Percentiles rank a stretch among this genome's conserved stretches.
These are phyloP conservation scores for Bos indicus DNA, from an alignment of 2,113 vertebrate genomes.

Conservation along the genomic window DNA sequence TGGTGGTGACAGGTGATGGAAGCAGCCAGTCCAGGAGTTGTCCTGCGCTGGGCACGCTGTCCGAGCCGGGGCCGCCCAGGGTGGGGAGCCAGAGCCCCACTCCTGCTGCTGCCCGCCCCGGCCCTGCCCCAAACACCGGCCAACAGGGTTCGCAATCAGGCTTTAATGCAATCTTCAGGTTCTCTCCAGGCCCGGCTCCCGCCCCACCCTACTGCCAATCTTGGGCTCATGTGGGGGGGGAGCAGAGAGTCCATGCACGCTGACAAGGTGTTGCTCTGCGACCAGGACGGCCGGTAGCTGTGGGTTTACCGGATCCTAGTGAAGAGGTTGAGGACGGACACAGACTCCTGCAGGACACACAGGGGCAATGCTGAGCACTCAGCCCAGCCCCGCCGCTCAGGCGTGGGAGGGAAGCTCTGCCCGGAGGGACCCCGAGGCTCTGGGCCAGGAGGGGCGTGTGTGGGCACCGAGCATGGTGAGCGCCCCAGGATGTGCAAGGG, in stretches of 20 bases:
- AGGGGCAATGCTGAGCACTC: not conserved
- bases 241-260: conserved; percentile 56
- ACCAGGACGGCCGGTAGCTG: not conserved
- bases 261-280: conserved; percentile 11
- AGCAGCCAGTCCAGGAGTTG: not conserved
- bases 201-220: conserved; percentile 25
- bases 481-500: not conserved
- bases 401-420: no score
- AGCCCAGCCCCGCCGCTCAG: not conserved
- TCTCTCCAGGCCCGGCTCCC: conserved; percentile 43
- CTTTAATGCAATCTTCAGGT: conserved; percentile 76
- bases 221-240: not conserved
- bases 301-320: conserved; percentile 91
- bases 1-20: not conserved
- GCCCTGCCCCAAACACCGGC: conserved; percentile 66
- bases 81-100: not conserved
- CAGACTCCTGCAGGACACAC: conserved; percentile 84
- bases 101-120: conserved; percentile 44
- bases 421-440: not conserved
- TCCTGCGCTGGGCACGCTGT: not conserved
- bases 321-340: conserved; percentile 95
- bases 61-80: not conserved
- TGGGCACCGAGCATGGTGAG: not conserved
- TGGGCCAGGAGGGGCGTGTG: not conserved
- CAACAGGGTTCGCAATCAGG: conserved; percentile 63